phyloP scores from a whole-genome alignment of 2,113 vertebrate species.

The Myodes glareolus region DNA sequence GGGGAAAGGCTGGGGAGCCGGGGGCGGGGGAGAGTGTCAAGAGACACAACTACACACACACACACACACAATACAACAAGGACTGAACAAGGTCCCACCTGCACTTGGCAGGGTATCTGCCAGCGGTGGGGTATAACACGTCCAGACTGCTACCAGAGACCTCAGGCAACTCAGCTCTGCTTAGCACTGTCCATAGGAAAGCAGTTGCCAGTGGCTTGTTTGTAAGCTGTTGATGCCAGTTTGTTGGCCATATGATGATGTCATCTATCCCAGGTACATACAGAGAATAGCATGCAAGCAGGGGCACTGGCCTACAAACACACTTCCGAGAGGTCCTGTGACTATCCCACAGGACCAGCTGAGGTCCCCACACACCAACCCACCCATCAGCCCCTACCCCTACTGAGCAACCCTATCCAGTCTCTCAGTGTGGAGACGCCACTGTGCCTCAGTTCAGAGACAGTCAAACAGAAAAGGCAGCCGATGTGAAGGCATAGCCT shows the following conservation, averaged over 20 bases:
- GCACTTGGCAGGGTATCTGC: neutral
- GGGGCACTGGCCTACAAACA: neutral
- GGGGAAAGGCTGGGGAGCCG: neutral
- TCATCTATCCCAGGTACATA: neutral
- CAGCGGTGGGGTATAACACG: neutral
- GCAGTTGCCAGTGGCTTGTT: neutral
- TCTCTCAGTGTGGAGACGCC: neutral
- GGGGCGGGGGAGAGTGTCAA: neutral
- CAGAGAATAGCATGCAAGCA: neutral
- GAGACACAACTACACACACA: no score
- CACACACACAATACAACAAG: neutral
- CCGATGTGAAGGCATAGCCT: constrained; percentile 11
- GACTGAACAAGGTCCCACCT: neutral
- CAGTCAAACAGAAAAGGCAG: constrained; percentile 21
- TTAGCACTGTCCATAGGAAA: neutral
- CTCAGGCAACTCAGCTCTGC: neutral
- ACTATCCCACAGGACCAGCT: neutral
- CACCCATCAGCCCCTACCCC: neutral
- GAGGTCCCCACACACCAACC: neutral
- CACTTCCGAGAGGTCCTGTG: neutral
- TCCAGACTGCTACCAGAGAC: neutral
- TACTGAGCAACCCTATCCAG: neutral
- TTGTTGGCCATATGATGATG: neutral
- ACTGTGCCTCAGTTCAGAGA: neutral
- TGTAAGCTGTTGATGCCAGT: neutral